Percentiles rank a stretch among this genome's conserved stretches.
Evolutionary conservation across 2,113 vertebrate species (phyloP).

Genomic region (Zingel zingel): DNA sequence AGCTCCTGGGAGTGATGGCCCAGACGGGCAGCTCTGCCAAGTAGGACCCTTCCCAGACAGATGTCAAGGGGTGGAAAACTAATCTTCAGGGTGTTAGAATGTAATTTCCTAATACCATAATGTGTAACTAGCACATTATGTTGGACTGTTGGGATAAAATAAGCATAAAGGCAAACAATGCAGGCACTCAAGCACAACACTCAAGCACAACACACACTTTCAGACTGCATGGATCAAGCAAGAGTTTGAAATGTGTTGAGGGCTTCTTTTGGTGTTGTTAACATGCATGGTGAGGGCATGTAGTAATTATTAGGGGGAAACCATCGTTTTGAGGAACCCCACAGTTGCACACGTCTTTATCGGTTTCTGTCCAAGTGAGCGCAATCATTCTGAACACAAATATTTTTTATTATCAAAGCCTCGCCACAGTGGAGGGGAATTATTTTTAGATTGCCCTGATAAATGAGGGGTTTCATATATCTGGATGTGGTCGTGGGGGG

Average conservation of each 20-base stretch:
- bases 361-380: conserved; percentile 53
- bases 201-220: conserved; percentile 29
- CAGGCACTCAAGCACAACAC: conserved; percentile 18
- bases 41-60: conserved; percentile 50
- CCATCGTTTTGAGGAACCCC: conserved; percentile 36
- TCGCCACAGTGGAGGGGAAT: conserved; percentile 50
- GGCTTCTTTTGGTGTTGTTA: conserved; percentile 43
- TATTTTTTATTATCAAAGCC: conserved; percentile 72
- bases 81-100: conserved; percentile 53
- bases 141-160: conserved; percentile 43
- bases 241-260: conserved; percentile 49
- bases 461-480: conserved; percentile 81
- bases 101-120: conserved; percentile 68
- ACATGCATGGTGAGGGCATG: conserved; percentile 54
- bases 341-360: conserved; percentile 52
- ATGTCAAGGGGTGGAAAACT: conserved; percentile 65
- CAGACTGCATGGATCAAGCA: conserved; percentile 13
- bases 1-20: conserved; percentile 43
- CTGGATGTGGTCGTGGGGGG: conserved; percentile 73
- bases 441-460: conserved; percentile 81
- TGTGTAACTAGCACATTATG: conserved; percentile 49
- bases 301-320: conserved; percentile 55
- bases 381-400: conserved; percentile 65
- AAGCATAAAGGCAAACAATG: conserved; percentile 25
- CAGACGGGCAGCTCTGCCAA: conserved; percentile 62